Evolutionary conservation across 2,797 vertebrate species (phyloP).

Genomic region (Furcifer pardalis): DNA sequence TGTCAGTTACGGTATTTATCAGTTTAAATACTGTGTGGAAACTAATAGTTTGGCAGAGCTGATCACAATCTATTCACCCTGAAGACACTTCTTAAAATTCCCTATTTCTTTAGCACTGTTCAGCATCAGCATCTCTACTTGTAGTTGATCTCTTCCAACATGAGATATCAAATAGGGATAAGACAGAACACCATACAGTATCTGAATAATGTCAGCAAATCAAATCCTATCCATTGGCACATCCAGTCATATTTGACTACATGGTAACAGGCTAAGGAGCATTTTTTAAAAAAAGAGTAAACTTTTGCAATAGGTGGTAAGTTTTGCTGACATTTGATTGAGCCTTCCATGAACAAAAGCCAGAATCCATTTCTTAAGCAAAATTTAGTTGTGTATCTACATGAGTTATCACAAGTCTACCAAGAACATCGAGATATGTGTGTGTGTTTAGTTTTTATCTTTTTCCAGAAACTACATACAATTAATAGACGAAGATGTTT

Average conservation of each 20-base stretch:
- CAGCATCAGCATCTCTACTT: no score
- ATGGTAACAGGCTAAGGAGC: neutral
- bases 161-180: neutral
- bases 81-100: neutral
- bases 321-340: neutral
- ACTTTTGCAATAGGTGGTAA: neutral
- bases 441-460: neutral
- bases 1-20: neutral
- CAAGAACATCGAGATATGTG: neutral
- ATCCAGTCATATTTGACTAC: neutral
- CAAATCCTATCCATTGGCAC: neutral
- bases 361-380: no score
- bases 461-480: neutral
- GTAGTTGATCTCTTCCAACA: neutral
- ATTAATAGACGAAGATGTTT: constrained; percentile 7
- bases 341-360: neutral
- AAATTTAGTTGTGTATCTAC: neutral
- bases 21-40: neutral
- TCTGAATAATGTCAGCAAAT: neutral
- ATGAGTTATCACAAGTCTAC: neutral
- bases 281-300: constrained; percentile 2
- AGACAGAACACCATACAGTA: neutral
- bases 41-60: no score
- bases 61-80: no score
- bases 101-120: neutral